Evolutionary conservation across 1,140 invertebrate genomes (phyloP), one percentile per base, ranked within the genome.

Genomic region (Pygmarrhopalites habei): DNA sequence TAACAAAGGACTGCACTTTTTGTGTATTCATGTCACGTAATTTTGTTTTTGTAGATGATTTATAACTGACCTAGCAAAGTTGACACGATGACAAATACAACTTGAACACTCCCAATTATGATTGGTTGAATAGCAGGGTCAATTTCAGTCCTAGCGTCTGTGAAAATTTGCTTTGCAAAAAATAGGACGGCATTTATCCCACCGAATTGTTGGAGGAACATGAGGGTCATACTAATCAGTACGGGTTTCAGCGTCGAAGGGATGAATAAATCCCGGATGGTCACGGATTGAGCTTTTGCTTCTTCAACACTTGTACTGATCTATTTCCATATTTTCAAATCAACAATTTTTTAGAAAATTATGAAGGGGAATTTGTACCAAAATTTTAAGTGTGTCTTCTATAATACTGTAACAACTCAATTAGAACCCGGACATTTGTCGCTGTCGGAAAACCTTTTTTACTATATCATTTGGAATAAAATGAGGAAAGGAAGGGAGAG

Each of bases 161-260:
- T 64, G 69, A 94, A 92, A 60, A 94, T 92, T 0, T 76, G 71
- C 0, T 81, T 80, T 0, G 86, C 80, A 70, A 91, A 92, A 73
- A 92, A 92, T 61, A 90, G 85, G 23, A 93, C 86, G 0, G 86
- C 87, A 69, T 92, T 92, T 21, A 93, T 88, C 39, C 90, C 89
- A 58, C 84, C 55, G 49, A 60, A 47, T 58, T 67, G 66, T 72
- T 93, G 90, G 73, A 92, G 86, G 53, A 89, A 77, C 87, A 93
- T 90, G 1, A 93, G 77, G 14, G 83, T 82, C 64, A 88, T 81
- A 44, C 82, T 84, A 32, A 94, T 87, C 5, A 84, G 60, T 12
- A 92, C 72, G 10, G 84, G 86, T 74, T 84, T 89, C 2, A 64
- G 17, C 15, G 64, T 56, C 2, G 29, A 41, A 12, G 29, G 19